These are phyloP conservation scores for Ectobius pallidus DNA, from an alignment of 2,888 invertebrate genomes.

Conservation along the genomic window DNA sequence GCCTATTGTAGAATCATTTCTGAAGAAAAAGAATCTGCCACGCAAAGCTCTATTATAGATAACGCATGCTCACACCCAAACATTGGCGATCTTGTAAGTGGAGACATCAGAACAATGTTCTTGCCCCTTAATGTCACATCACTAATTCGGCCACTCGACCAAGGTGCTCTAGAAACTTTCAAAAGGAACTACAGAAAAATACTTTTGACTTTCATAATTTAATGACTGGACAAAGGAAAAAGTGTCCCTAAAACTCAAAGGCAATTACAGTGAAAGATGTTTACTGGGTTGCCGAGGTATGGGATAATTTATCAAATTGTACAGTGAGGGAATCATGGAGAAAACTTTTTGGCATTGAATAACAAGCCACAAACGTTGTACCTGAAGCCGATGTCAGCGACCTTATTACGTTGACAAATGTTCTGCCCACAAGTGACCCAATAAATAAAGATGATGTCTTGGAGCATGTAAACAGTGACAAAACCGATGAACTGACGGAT, in stretches of 20 bases:
- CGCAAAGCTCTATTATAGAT: neutral
- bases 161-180: neutral
- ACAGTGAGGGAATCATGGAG: neutral
- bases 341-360: neutral
- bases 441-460: too few species aligned
- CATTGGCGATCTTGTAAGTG: neutral
- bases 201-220: neutral
- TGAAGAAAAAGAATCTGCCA: neutral
- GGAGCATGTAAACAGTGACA: too few species aligned
- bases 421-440: too few species aligned
- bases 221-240: neutral
- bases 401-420: too few species aligned
- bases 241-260: neutral
- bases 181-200: conserved; percentile 3
- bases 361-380: too few species aligned
- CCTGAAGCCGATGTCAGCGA: too few species aligned
- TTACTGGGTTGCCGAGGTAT: neutral
- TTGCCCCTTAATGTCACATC: neutral
- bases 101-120: conserved; percentile 22
- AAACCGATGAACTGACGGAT: too few species aligned
- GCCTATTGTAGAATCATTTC: neutral
- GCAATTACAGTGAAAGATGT: neutral
- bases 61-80: neutral
- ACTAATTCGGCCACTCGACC: neutral
- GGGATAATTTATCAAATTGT: neutral